Evolutionary conservation across 2,888 invertebrate species (phyloP).

Genomic region (Melieria omissa): DNA sequence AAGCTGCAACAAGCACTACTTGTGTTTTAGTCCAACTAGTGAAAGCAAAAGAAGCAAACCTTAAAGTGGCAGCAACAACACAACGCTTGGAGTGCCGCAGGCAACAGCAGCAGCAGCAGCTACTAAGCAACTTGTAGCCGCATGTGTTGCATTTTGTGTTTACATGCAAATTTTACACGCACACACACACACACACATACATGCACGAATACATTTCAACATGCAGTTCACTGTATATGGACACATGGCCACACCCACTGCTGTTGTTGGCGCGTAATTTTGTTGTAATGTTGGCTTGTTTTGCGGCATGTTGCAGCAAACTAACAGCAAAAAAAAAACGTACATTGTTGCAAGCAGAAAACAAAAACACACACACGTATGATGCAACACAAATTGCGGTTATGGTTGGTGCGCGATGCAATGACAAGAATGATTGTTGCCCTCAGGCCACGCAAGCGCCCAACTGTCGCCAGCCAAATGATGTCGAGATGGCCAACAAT

Average conservation of each 20-base stretch:
- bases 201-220: no score
- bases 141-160: conserved; percentile 33
- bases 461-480: background rate
- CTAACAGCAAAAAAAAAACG: background rate
- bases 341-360: background rate
- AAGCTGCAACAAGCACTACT: no score
- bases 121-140: conserved; percentile 1
- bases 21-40: no score
- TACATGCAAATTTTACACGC: conserved; percentile 10
- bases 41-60: no score
- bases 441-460: background rate
- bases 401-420: background rate
- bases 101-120: background rate
- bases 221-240: background rate
- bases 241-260: background rate
- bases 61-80: no score
- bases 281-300: conserved; percentile 10
- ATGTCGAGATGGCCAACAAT: background rate
- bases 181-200: no score
- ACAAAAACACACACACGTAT: conserved; percentile 1
- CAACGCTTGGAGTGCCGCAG: no score
- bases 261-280: background rate
- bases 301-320: background rate
- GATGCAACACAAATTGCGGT: background rate
- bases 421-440: background rate